Base-by-base conservation (phyloP, 2,888 invertebrate species). In the Euproctis similis region DNA sequence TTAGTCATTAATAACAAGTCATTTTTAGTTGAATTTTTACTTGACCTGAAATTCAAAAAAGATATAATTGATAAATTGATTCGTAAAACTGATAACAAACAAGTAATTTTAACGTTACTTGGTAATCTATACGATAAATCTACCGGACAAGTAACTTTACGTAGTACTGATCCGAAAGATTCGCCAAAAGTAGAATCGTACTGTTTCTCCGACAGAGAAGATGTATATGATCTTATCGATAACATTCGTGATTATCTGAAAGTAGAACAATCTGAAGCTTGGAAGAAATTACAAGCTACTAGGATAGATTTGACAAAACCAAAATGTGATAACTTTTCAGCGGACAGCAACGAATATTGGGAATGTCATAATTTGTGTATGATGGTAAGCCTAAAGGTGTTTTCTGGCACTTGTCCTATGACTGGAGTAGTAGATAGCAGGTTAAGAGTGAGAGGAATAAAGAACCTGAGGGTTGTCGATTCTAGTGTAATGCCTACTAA, bases 371-470 rank as follows among this genome's bases (percentile, higher is more conserved):
- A 36, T 8, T 21, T 30, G 9, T 41, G 41, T 22, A 39, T 48
- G 90, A 89, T 59, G 1, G 82, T 87, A 16, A 90, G 90, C 0
- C 87, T 90, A 24, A 91, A 89, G 46, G 90, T 92, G 58, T 90
- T 89, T 1, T 73, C 86, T 1, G 88, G 92, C 0, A 92, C 92
- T 0, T 88, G 88, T 28, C 90, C 90, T 53, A 92, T 93, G 92
- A 92, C 91, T 0, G 86, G 89, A 0, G 92, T 92, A 1, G 89
- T 92, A 0, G 89, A 90, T 61, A 81, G 87, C 0, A 62, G 87
- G 18, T 61, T 92, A 2, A 33, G 30, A 1, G 62, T 63, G 0
- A 28, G 24, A 2, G 53, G 58, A 1, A 53, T 63, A 0, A 27
- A 40, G 0, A 34, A 26, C 4, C 26, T 63, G 2, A 45, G 61